Percentiles rank a stretch among this genome's conserved stretches.
Conservation (phyloP, 37 sponge, comb jelly and placozoan species). For the Axinella damicornis region DNA sequence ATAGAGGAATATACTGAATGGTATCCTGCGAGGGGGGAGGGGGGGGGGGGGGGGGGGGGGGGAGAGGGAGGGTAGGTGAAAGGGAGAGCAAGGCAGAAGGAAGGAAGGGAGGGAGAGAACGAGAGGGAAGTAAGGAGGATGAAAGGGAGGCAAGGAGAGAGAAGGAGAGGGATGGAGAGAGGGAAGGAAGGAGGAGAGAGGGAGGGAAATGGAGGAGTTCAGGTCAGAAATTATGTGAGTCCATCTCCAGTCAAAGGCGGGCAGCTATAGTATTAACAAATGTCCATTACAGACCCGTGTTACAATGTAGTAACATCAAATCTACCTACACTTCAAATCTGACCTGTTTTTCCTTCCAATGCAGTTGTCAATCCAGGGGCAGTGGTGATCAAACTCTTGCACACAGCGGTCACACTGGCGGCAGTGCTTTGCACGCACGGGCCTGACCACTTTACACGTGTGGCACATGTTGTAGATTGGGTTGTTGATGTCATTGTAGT, state of each 20-base stretch:
- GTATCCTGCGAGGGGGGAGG: slow-evolving; percentile 43
- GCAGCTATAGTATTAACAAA: too few species aligned
- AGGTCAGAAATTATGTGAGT: too few species aligned
- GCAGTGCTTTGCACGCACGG: slow-evolving; percentile 89
- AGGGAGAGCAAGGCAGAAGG: background rate
- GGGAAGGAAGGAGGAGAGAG: too few species aligned
- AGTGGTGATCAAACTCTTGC: slow-evolving; percentile 93
- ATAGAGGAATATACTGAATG: slow-evolving; percentile 73
- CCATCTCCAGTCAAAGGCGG: too few species aligned
- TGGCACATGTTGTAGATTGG: slow-evolving; percentile 91
- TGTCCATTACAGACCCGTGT: too few species aligned
- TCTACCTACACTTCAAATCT: background rate
- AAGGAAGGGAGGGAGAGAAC: too few species aligned
- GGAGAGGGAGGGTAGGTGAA: too few species aligned
- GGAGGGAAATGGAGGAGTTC: background rate
- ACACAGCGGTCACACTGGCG: slow-evolving; percentile 87
- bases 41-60: background rate
- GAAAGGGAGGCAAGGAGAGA: too few species aligned
- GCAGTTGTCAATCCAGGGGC: slow-evolving; percentile 92
- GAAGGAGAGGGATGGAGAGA: too few species aligned
- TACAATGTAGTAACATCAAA: too few species aligned
- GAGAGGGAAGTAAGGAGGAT: too few species aligned
- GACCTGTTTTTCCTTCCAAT: slow-evolving; percentile 88
- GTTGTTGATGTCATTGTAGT: slow-evolving; percentile 82
- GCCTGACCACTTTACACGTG: slow-evolving; percentile 86